These are phyloP conservation scores for Hycleus phaleratus DNA, from an alignment of 1,140 invertebrate genomes.

Conservation along the genomic window DNA sequence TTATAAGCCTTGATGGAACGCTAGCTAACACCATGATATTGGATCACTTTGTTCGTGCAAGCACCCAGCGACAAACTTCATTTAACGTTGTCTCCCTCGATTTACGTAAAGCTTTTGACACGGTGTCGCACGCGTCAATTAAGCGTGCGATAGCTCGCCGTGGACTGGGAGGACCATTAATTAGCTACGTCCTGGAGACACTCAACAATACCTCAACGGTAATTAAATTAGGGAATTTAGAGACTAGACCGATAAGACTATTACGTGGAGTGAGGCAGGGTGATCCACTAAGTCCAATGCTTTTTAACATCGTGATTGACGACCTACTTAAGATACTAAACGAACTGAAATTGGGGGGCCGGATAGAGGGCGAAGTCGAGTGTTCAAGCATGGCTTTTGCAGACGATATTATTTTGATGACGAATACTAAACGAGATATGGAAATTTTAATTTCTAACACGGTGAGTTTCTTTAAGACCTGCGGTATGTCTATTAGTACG, in stretches of 20 bases:
- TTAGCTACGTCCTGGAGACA: conserved; percentile 20
- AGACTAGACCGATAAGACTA: conserved; percentile 19
- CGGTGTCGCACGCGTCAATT: conserved; percentile 32
- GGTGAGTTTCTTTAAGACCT: too few relatives aligned
- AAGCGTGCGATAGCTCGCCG: too few relatives aligned
- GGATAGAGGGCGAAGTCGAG: background rate
- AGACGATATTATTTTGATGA: conserved; percentile 39
- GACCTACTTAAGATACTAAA: conserved; percentile 21
- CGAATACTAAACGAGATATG: conserved; percentile 22
- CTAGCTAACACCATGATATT: conserved; percentile 34
- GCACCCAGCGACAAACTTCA: conserved; percentile 23
- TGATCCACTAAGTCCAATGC: conserved; percentile 41
- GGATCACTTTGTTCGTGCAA: conserved; percentile 30
- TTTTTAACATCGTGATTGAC: conserved; percentile 44
- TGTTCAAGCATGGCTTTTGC: conserved; percentile 35
- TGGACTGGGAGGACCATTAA: too few relatives aligned
- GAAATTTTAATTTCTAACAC: too few relatives aligned
- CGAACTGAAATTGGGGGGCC: background rate
- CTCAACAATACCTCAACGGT: conserved; percentile 22
- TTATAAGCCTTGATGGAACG: conserved; percentile 31
- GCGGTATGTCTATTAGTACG: conserved; percentile 10
- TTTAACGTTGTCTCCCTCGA: conserved; percentile 34
- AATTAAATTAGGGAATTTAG: conserved; percentile 10
- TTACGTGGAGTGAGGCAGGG: conserved; percentile 43
- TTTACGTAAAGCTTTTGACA: conserved; percentile 35